A percentile compares a stretch with the other conserved stretches of the same genome.
phyloP scores from a whole-genome alignment of 2,888 invertebrate species.

The Bruchidius siliquastri region DNA sequence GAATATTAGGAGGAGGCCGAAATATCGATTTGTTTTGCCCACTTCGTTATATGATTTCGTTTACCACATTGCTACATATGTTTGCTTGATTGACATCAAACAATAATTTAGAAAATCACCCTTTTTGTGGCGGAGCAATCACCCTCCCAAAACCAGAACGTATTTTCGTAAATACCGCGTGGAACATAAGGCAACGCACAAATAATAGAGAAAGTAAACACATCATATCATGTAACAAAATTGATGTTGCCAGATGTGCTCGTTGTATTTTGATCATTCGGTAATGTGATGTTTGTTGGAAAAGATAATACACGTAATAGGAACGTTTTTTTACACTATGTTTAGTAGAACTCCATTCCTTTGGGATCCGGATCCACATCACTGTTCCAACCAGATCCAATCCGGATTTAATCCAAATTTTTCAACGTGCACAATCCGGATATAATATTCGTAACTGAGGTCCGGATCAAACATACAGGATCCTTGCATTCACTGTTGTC shows the following conservation, averaged over 20 bases:
- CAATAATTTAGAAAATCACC: background rate
- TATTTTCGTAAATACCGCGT: background rate
- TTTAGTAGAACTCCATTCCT: too few species aligned
- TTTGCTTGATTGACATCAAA: background rate
- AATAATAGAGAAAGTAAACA: background rate
- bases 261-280: too few species aligned
- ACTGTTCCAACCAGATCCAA: too few species aligned
- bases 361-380: too few species aligned
- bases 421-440: too few species aligned
- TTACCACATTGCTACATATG: background rate
- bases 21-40: background rate
- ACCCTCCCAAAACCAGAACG: background rate
- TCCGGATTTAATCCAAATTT: too few species aligned
- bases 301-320: too few species aligned
- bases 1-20: background rate
- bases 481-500: too few species aligned
- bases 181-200: background rate
- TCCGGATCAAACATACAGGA: too few species aligned
- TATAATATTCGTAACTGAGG: too few species aligned
- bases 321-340: too few species aligned
- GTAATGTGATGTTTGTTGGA: too few species aligned
- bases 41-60: background rate
- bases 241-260: background rate
- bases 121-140: background rate
- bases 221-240: background rate